Conservation (phyloP, 2,113 vertebrate genomes). For the Indicator maculatus region DNA sequence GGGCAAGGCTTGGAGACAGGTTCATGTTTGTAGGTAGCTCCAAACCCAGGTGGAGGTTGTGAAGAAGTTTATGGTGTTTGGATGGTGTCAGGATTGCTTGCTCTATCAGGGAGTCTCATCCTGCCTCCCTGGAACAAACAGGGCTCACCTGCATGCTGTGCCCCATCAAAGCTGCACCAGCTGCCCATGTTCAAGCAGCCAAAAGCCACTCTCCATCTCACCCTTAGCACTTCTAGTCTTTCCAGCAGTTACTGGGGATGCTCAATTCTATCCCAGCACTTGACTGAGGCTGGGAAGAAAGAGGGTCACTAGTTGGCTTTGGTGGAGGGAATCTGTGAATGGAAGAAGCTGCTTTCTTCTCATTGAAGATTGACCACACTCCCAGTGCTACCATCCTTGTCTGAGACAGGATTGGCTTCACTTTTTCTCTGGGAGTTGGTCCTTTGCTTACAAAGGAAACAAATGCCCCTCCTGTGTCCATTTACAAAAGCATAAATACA, state of each 20-base stretch:
- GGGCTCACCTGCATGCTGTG: neutral
- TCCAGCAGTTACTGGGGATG: neutral
- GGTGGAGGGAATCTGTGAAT: neutral
- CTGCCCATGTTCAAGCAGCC: neutral
- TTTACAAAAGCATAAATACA: neutral
- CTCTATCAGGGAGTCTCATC: neutral
- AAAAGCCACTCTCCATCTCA: neutral
- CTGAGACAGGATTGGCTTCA: rapidly evolving
- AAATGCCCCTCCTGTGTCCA: neutral
- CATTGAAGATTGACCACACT: rapidly evolving
- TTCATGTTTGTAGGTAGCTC: neutral
- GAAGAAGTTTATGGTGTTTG: neutral
- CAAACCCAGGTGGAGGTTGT: neutral
- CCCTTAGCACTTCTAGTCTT: neutral
- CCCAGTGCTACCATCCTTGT: neutral
- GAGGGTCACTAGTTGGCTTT: neutral
- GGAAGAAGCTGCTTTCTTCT: neutral
- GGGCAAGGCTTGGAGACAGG: neutral
- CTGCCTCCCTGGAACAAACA: neutral
- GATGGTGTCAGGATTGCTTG: neutral
- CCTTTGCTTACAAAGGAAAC: neutral
- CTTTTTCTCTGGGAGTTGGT: neutral
- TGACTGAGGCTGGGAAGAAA: neutral
- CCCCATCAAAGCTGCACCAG: neutral
- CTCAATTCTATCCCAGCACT: neutral